Conservation (phyloP, 1,140 invertebrate genomes). For the Cephus cinctus region DNA sequence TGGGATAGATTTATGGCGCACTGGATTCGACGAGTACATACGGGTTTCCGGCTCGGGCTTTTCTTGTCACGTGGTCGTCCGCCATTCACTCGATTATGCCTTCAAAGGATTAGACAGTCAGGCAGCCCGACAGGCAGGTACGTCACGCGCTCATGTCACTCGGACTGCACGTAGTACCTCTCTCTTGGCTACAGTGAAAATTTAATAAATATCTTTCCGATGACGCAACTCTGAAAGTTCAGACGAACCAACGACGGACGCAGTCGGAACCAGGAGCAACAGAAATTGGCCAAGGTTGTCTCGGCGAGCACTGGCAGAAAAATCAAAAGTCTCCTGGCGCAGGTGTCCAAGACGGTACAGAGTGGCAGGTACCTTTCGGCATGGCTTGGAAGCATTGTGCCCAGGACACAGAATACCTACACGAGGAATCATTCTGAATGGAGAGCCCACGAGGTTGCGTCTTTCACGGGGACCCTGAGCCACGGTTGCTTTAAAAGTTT, state of each 20-base stretch:
- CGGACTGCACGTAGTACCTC: too few species aligned
- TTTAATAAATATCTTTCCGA: too few species aligned
- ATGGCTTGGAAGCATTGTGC: constrained; percentile 30
- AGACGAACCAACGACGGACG: too few species aligned
- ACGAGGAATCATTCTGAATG: constrained; percentile 34
- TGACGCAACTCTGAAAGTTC: too few species aligned
- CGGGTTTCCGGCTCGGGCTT: constrained; percentile 27
- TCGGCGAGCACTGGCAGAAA: constrained; percentile 33
- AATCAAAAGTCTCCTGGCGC: constrained; percentile 50
- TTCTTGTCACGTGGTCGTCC: constrained; percentile 18
- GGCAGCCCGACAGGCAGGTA: too few species aligned
- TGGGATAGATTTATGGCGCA: constrained; percentile 25
- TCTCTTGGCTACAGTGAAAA: too few species aligned
- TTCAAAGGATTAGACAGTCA: too few species aligned
- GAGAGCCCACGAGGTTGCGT: constrained; percentile 35
- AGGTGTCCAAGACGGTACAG: constrained; percentile 40
- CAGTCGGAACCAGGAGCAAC: too few species aligned
- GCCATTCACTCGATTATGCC: too few species aligned
- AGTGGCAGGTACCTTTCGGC: constrained; percentile 45
- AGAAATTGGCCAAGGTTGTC: neutral
- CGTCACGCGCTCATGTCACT: too few species aligned
- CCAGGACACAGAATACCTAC: constrained; percentile 31
- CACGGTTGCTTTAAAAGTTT: constrained; percentile 24
- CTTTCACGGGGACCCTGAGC: constrained; percentile 21
- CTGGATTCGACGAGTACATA: constrained; percentile 12